Percentiles rank a stretch among this genome's conserved stretches.
Evolutionary conservation across 1,140 invertebrate species (phyloP).

Genomic region (Halictus rubicundus): DNA sequence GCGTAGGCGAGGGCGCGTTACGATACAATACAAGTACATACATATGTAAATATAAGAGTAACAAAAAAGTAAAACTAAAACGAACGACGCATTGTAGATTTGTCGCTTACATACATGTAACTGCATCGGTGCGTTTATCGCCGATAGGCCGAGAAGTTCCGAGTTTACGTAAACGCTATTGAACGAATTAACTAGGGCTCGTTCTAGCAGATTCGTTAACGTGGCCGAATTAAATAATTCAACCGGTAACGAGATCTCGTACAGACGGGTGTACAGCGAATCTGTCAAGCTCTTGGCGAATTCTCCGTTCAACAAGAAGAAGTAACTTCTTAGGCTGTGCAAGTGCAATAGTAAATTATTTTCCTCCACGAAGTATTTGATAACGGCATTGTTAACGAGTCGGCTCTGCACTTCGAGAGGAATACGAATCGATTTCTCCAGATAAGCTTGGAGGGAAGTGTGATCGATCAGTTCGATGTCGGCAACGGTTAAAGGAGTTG

Average conservation of each 20-base stretch:
- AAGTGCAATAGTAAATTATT: slow-evolving; percentile 86
- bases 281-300: slow-evolving; percentile 86
- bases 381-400: slow-evolving; percentile 86
- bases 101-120: slow-evolving; percentile 71
- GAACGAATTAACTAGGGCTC: slow-evolving; percentile 80
- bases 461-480: slow-evolving; percentile 77
- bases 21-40: not conserved
- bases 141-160: slow-evolving; percentile 72
- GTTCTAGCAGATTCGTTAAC: slow-evolving; percentile 85
- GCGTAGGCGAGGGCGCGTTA: not conserved
- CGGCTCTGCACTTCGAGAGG: slow-evolving; percentile 85
- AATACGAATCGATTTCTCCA: slow-evolving; percentile 85
- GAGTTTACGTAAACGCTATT: slow-evolving; percentile 73
- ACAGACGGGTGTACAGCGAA: slow-evolving; percentile 84
- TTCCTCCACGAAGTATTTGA: slow-evolving; percentile 86
- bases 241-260: slow-evolving; percentile 82
- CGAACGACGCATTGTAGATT: not conserved
- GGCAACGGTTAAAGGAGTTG: slow-evolving; percentile 63
- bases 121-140: slow-evolving; percentile 64
- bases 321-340: slow-evolving; percentile 86
- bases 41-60: not conserved
- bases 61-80: not conserved
- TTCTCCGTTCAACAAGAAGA: slow-evolving; percentile 89
- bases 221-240: slow-evolving; percentile 86
- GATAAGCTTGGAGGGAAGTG: slow-evolving; percentile 82